These are phyloP conservation scores for Vulpes ferrilata DNA, from an alignment of 2,113 vertebrate genomes.

Conservation along the genomic window DNA sequence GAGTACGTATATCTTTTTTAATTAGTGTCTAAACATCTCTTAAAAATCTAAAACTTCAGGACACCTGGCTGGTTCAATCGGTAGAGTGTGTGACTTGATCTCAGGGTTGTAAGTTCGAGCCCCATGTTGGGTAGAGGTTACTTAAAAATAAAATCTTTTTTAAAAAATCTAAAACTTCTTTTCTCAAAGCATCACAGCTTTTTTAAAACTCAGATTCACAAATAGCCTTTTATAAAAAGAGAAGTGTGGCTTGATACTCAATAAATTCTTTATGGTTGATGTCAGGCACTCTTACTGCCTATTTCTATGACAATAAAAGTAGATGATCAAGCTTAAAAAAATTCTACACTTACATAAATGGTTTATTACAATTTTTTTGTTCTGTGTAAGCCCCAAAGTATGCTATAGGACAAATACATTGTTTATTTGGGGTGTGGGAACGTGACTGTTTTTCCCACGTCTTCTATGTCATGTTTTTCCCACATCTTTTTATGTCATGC, in stretches of 20 bases:
- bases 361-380: constrained; percentile 4
- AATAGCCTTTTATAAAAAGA: neutral
- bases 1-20: neutral
- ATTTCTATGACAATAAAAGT: constrained; percentile 39
- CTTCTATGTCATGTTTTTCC: neutral
- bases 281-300: neutral
- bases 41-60: neutral
- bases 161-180: constrained; percentile 42
- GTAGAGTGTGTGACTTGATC: neutral
- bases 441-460: neutral
- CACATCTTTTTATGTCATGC: neutral
- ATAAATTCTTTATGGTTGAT: neutral
- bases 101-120: neutral
- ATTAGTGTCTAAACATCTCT: neutral
- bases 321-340: neutral
- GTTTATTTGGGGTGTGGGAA: neutral
- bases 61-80: neutral
- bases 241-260: neutral
- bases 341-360: neutral
- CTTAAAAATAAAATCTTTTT: neutral
- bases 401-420: neutral
- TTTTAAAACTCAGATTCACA: constrained; percentile 32
- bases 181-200: neutral
- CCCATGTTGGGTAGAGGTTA: neutral
- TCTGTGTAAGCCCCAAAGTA: neutral